A percentile compares a stretch with the other conserved stretches of the same genome.
Evolutionary conservation across 1,140 invertebrate genomes (phyloP).

Genomic region (Stenopsyche tienmushanensis): DNA sequence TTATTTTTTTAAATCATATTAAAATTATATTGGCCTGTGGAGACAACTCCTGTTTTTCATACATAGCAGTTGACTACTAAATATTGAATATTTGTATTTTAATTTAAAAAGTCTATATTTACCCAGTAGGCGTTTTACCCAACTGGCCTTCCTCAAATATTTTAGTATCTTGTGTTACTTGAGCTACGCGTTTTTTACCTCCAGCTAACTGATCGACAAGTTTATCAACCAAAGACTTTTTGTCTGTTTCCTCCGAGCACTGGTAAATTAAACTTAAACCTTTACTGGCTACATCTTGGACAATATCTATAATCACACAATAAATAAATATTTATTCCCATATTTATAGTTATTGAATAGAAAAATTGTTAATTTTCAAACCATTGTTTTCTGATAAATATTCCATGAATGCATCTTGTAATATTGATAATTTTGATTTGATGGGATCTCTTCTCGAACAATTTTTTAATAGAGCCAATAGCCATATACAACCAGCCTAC

Average conservation of each 20-base stretch:
- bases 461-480: constrained; percentile 78
- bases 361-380: no score
- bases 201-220: constrained; percentile 83
- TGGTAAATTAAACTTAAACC: constrained; percentile 86
- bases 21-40: constrained; percentile 7
- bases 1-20: constrained; percentile 10
- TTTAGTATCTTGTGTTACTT: constrained; percentile 80
- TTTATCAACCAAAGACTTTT: constrained; percentile 70
- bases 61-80: neutral
- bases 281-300: constrained; percentile 90
- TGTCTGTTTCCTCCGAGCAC: constrained; percentile 69
- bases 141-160: constrained; percentile 86
- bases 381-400: constrained; percentile 87
- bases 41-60: no score
- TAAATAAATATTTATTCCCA: constrained; percentile 1
- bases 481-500: constrained; percentile 81
- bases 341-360: constrained; percentile 18
- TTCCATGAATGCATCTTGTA: constrained; percentile 86
- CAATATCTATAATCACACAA: constrained; percentile 65
- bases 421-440: constrained; percentile 61
- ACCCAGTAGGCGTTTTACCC: constrained; percentile 83
- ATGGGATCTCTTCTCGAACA: constrained; percentile 70
- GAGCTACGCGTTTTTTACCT: constrained; percentile 70
- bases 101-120: constrained; percentile 42
- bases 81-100: constrained; percentile 5